Evolutionary conservation across 2,113 vertebrate species (phyloP), one percentile per base, ranked within the genome.

Genomic region (Copsychus sechellarum): DNA sequence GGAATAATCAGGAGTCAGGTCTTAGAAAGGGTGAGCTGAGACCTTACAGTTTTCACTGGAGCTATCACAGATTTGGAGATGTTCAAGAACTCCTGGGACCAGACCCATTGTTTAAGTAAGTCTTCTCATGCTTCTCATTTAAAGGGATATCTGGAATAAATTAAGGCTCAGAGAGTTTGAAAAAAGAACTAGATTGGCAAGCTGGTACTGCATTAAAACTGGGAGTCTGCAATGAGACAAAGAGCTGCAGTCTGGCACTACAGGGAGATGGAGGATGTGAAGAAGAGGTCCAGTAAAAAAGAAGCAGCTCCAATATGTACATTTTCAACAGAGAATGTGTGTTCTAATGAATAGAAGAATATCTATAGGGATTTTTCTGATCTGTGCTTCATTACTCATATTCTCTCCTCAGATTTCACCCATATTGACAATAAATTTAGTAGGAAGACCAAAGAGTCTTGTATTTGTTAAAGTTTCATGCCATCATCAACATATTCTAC

Each of bases 381-480:
- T 96, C 82, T 96, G 90, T 79, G 92, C 65, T 92, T 97, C 95
- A 92, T 97, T 97, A 95, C 93, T 93, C 92, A 88, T 93, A 90
- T 71, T 97, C 90, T 90, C 90, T 92, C 23, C 83, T 96, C 94
- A 92, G 87, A 96, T 93, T 97, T 95, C 96, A 96, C 72, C 83
- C 90, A 88, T 94, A 95, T 95, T 94, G 90, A 92, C 94, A 88
- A 92, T 64, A 92, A 81, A 81, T 81, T 78, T 90, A 70, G 73
- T 67, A 82, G 45, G 51, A 78, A 96, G 61, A 58, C 66, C 43
- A 45, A 90, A 82, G 26, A 66, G 42, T 84, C 85, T 94, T 93
- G 88, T 85, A 83, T 94, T 95, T 95, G 88, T 96, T 92, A 93
- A 84, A 84, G 72, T 94, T 96, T 91, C 69, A 86, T 81, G 89